Conservation (phyloP, 2,113 vertebrate species). For the Alaudala cheleensis region DNA sequence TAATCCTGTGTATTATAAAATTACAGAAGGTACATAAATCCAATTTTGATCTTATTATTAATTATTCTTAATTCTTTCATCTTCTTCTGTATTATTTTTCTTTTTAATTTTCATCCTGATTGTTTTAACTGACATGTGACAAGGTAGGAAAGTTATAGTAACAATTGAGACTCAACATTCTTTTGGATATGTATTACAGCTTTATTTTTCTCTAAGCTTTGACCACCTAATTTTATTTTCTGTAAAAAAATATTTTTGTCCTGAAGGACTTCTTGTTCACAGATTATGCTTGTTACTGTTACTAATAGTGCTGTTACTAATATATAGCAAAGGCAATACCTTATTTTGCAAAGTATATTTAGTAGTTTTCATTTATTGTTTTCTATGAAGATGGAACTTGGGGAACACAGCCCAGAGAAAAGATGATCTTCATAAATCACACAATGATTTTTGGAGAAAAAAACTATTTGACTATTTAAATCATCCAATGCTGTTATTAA, state of each 20-base stretch:
- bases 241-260: not conserved
- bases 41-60: not conserved
- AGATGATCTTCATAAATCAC: not conserved
- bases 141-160: not conserved
- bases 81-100: not conserved
- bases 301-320: not conserved
- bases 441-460: not conserved
- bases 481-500: not conserved
- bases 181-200: not conserved
- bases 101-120: not conserved
- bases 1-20: not conserved
- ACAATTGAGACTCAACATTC: not conserved
- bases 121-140: not conserved
- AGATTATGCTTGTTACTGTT: not conserved
- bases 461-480: not conserved
- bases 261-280: not conserved
- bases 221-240: not conserved
- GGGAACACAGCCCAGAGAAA: not conserved
- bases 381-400: not conserved
- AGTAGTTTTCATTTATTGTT: not conserved
- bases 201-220: not conserved
- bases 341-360: not conserved
- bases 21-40: not conserved
- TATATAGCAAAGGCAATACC: not conserved
- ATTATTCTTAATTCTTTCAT: conserved; percentile 5